Base-by-base conservation (phyloP, 1,140 invertebrate species). In the Microplitis mediator region DNA sequence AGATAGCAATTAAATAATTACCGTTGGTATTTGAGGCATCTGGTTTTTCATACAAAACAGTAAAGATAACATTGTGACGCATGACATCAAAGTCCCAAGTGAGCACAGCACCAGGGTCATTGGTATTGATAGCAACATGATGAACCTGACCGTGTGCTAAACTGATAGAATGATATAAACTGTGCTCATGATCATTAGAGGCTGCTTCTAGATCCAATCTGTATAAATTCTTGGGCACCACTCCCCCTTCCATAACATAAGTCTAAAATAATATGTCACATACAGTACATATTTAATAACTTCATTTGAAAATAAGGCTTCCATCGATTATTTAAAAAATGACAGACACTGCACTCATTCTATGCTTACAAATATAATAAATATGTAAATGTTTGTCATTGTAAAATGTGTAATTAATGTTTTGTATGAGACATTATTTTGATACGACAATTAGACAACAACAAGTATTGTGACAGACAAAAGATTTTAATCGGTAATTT, bases 31-130 rank as follows among this genome's bases (percentile, higher is more conserved):
- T 71, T 66, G 6, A 73, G 45, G 8, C 71, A n/a, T 72, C 75
- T 58, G 77, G 80, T 8, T 78, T 73, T 70, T 86, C 84, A 66
- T 83, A 78, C 34, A 94, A 91, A n/a, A 98, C 92, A 34, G 93
- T 92, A 87, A 97, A 98, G 71, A 92, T 90, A 74, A 97, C 91
- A 83, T 97, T 95, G 78, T 95, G 94, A 60, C 95, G 92, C 84
- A 97, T 90, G 6, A 98, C 94, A 88, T 98, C 97, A 90, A 98
- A 98, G 86, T 98, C 97, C 97, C 97, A 98, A 14, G 96, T 98
- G 11, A 98, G 90, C 66, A 98, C 95, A 82, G 93, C 94, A 64
- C 95, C 94, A 52, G 92, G 91, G 85, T 97, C 95, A 54, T 92
- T 90, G 72, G 95, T 95, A 60, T 90, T 88, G 50, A 98, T 91